Percentiles rank a stretch among this genome's conserved stretches.
Evolutionary conservation across 1,140 invertebrate genomes (phyloP).

Genomic region (Centruroides sculpturatus): DNA sequence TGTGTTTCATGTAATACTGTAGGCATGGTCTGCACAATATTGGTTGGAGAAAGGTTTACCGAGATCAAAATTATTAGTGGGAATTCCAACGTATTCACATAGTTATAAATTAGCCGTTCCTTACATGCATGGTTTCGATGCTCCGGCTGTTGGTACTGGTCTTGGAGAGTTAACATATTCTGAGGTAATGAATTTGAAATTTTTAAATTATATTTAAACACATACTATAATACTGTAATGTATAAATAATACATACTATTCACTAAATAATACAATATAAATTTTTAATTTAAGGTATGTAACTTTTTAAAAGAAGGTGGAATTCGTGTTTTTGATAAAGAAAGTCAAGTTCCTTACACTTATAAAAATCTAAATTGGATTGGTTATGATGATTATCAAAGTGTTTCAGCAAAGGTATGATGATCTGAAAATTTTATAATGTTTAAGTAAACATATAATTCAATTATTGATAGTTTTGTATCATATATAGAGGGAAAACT

Average conservation of each 20-base stretch:
- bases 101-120: constrained; percentile 55
- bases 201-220: neutral
- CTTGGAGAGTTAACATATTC: constrained; percentile 52
- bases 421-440: neutral
- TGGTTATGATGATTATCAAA: constrained; percentile 65
- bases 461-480: no score
- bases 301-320: constrained; percentile 15
- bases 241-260: no score
- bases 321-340: constrained; percentile 40
- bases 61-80: constrained; percentile 64
- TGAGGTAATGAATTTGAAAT: constrained; percentile 28
- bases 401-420: constrained; percentile 52
- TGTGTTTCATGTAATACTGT: no score
- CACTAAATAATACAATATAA: neutral
- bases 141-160: constrained; percentile 52
- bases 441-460: neutral
- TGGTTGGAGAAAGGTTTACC: constrained; percentile 67
- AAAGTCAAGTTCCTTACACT: constrained; percentile 61
- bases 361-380: constrained; percentile 64
- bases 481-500: no score
- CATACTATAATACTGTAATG: no score
- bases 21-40: constrained; percentile 48
- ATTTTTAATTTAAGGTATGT: constrained; percentile 13
- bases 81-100: constrained; percentile 80
- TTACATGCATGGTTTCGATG: constrained; percentile 45